These are phyloP conservation scores for Porites australiensis DNA, from an alignment of 64 coral and sea anemone species.

Conservation along the genomic window DNA sequence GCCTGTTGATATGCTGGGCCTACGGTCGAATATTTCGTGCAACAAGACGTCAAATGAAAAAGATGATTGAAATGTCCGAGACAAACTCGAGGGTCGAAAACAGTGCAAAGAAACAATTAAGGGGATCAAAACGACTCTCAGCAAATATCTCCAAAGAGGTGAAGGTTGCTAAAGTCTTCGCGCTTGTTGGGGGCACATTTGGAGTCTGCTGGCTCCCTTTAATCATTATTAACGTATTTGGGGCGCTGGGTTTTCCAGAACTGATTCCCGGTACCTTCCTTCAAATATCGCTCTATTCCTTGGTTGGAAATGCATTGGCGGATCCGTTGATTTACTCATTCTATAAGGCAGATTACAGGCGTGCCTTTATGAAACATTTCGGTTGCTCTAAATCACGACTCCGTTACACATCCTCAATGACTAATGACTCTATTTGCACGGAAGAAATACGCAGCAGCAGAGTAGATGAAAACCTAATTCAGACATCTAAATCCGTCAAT, in stretches of 20 bases:
- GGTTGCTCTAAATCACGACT: not conserved
- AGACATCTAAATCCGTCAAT: not conserved
- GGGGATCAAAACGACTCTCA: constrained; percentile 8
- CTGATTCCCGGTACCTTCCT: constrained; percentile 52
- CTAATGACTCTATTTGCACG: not conserved
- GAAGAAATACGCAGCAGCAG: not conserved
- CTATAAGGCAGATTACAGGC: constrained; percentile 74
- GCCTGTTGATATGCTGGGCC: constrained; percentile 55
- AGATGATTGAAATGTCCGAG: constrained; percentile 42
- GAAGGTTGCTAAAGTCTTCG: constrained; percentile 84
- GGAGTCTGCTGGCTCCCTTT: constrained; percentile 82
- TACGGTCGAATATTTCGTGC: constrained; percentile 77
- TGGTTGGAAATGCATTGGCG: constrained; percentile 79
- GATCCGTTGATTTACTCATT: constrained; percentile 85
- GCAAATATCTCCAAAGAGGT: constrained; percentile 72
- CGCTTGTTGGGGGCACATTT: constrained; percentile 73
- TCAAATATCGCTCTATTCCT: constrained; percentile 73
- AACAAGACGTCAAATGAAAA: constrained; percentile 71
- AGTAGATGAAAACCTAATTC: not conserved
- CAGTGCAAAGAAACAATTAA: not conserved
- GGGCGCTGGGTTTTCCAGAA: constrained; percentile 20
- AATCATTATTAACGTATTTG: constrained; percentile 83
- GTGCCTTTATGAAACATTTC: constrained; percentile 52
- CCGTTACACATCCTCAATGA: not conserved
- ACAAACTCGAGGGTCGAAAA: constrained; percentile 37